These are phyloP conservation scores for Desoria tigrina DNA, from an alignment of 2,888 invertebrate species.

Conservation along the genomic window DNA sequence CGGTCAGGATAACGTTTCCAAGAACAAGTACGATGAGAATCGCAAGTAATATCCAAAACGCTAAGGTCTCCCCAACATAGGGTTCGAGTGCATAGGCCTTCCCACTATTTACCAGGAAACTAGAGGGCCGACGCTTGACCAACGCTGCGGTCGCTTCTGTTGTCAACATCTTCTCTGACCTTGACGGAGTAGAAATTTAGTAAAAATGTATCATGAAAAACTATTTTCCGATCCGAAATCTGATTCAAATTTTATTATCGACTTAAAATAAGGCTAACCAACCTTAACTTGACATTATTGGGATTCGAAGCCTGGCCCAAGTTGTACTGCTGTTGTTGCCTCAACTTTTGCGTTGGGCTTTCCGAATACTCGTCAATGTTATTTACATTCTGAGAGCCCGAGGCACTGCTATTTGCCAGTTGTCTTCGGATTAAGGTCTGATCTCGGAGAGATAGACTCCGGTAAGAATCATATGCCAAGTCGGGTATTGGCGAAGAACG, in stretches of 20 bases:
- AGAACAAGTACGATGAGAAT: constrained; percentile 70
- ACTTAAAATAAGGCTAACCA: too few relatives aligned
- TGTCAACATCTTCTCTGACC: neutral
- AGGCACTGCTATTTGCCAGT: constrained; percentile 32
- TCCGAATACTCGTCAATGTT: constrained; percentile 9
- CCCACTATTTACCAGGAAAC: constrained; percentile 42
- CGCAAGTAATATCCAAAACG: constrained; percentile 73
- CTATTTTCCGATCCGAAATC: too few relatives aligned
- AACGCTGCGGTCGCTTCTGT: neutral
- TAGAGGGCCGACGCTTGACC: constrained; percentile 30
- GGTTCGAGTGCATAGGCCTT: constrained; percentile 44
- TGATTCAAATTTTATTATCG: too few relatives aligned
- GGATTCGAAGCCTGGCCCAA: neutral
- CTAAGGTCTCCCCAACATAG: constrained; percentile 63
- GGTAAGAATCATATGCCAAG: constrained; percentile 50
- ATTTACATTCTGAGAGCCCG: constrained; percentile 12
- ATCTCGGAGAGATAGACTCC: constrained; percentile 48
- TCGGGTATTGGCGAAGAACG: constrained; percentile 53
- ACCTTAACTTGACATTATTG: neutral
- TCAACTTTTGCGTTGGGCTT: constrained; percentile 1
- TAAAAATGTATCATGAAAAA: too few relatives aligned
- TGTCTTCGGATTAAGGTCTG: constrained; percentile 50
- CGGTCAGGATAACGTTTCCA: constrained; percentile 76
- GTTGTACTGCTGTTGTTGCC: constrained; percentile 7
- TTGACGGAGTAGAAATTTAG: too few relatives aligned